phyloP scores from a whole-genome alignment of 2,797 vertebrate species.

The Anguilla obscura region DNA sequence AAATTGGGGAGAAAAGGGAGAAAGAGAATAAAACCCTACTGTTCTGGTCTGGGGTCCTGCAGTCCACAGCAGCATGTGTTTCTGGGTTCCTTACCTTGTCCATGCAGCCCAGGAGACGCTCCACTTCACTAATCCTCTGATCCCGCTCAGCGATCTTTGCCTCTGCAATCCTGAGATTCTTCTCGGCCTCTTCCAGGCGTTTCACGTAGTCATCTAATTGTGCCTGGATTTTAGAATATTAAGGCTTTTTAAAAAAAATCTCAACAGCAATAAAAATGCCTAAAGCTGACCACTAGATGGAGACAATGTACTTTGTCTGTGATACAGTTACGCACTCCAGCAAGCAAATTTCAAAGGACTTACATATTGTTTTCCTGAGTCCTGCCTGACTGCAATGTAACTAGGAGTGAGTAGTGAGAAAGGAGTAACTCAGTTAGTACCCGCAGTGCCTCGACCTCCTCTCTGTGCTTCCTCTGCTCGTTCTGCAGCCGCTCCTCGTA shows the following conservation, averaged over 20 bases:
- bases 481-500: constrained; percentile 82
- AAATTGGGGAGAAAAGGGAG: no score
- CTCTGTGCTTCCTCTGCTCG: constrained; percentile 79
- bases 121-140: constrained; percentile 85
- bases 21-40: no score
- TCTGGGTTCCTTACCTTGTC: constrained; percentile 70
- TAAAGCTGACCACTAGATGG: not conserved
- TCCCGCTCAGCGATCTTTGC: constrained; percentile 87
- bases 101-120: constrained; percentile 89
- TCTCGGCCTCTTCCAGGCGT: constrained; percentile 89
- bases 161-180: constrained; percentile 77
- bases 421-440: constrained; percentile 64
- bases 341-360: not conserved
- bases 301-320: not conserved
- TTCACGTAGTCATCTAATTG: constrained; percentile 86
- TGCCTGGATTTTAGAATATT: constrained; percentile 72
- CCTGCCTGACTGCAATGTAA: constrained; percentile 7
- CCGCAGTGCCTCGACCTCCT: constrained; percentile 86
- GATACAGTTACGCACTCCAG: not conserved
- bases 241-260: not conserved
- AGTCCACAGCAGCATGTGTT: not conserved
- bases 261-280: not conserved
- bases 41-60: not conserved
- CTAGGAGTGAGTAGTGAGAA: constrained; percentile 31
- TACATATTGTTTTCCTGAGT: not conserved